These are phyloP conservation scores for Neosilurus mollespiculum DNA, from an alignment of 2,797 vertebrate species.

Conservation along the genomic window DNA sequence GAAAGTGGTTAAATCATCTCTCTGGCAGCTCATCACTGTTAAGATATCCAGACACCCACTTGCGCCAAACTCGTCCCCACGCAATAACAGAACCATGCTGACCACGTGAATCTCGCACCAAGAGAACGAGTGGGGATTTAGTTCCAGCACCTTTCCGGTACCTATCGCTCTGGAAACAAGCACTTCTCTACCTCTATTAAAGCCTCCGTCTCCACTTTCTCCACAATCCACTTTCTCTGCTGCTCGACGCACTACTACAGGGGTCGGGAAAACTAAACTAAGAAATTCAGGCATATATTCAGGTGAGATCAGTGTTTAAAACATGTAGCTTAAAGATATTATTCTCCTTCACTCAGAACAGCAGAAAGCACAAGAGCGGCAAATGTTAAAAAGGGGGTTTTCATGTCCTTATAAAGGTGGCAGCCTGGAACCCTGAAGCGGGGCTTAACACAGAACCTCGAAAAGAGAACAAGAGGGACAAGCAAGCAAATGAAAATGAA, in stretches of 20 bases:
- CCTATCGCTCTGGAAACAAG: neutral
- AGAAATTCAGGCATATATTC: neutral
- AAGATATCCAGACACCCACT: conserved; percentile 7
- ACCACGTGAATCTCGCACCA: neutral
- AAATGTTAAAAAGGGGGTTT: neutral
- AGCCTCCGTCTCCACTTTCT: neutral
- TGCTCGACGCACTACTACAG: neutral
- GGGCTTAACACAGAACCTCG: neutral
- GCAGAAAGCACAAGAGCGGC: neutral
- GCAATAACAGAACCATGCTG: conserved; percentile 21
- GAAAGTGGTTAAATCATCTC: conserved; percentile 1
- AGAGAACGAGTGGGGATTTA: neutral
- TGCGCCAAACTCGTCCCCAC: neutral
- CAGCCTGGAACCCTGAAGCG: neutral
- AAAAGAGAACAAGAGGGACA: neutral
- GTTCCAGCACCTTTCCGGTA: too few relatives aligned
- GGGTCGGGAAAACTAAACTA: neutral
- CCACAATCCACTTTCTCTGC: conserved; percentile 1
- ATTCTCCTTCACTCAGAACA: neutral
- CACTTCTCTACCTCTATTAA: neutral
- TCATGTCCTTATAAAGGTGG: neutral
- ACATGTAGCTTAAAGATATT: neutral
- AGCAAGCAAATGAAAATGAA: neutral
- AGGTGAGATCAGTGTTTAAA: neutral
- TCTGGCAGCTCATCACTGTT: conserved; percentile 10